Evolutionary conservation across 2,888 invertebrate genomes (phyloP).

Genomic region (Drosophila niveifrons): DNA sequence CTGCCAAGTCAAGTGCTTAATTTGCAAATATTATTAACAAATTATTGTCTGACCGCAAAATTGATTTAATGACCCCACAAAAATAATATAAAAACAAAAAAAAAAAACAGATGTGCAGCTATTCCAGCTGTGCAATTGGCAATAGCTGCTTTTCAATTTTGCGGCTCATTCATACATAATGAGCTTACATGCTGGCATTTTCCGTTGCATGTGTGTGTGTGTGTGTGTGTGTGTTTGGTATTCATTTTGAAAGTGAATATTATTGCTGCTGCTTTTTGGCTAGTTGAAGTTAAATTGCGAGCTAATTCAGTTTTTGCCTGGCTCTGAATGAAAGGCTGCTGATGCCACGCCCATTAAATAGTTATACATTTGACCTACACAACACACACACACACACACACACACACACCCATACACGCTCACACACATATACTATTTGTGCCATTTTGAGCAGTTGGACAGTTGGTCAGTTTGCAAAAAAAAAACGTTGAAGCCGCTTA

Average conservation of each 20-base stretch:
- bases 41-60: conserved; percentile 1
- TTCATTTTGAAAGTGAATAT: neutral
- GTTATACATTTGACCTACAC: conserved; percentile 3
- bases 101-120: neutral
- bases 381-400: neutral
- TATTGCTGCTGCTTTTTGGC: neutral
- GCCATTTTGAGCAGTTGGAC: conserved; percentile 23
- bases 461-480: conserved; percentile 20
- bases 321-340: neutral
- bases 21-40: neutral
- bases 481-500: conserved; percentile 49
- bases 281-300: conserved; percentile 18
- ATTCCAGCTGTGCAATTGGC: conserved; percentile 8
- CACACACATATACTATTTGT: conserved; percentile 9
- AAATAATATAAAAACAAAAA: neutral
- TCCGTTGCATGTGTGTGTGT: conserved; percentile 2
- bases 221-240: neutral
- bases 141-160: conserved; percentile 31
- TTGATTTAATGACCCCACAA: neutral
- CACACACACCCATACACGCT: neutral
- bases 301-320: conserved; percentile 19
- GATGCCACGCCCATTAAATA: conserved; percentile 19
- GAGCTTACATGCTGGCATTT: conserved; percentile 14
- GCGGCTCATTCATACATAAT: conserved; percentile 44
- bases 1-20: neutral